These are phyloP conservation scores for Cynocephalus volans DNA, from an alignment of 2,113 vertebrate species.

Conservation along the genomic window DNA sequence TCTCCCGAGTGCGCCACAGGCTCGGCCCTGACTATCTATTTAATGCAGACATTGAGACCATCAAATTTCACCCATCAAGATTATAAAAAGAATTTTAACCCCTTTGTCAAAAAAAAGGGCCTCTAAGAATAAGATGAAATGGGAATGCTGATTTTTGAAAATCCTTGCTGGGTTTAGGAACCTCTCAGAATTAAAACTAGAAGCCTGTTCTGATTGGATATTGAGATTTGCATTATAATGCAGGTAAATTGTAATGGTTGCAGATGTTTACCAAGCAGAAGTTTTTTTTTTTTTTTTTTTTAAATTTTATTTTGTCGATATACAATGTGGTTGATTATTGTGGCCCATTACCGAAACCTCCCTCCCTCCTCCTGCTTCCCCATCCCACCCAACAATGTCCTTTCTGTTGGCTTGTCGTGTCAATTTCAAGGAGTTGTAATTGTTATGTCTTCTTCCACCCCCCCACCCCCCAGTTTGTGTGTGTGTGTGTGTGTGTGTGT, in stretches of 20 bases:
- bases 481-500: no score
- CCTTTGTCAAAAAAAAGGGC: constrained; percentile 31
- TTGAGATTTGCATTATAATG: constrained; percentile 19
- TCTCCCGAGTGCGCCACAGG: no score
- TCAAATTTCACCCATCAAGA: constrained; percentile 6
- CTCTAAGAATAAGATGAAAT: constrained; percentile 38
- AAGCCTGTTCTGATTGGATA: constrained; percentile 15
- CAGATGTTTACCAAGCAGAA: constrained; percentile 64
- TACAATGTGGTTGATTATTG: no score
- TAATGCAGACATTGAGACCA: constrained; percentile 22
- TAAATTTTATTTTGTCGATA: no score
- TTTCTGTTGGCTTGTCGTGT: no score
- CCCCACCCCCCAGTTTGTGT: no score
- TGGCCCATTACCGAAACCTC: no score
- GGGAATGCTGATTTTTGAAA: constrained; percentile 44
- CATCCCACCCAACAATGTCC: no score
- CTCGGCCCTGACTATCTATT: no score
- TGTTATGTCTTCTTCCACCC: no score
- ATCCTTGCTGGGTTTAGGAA: background rate
- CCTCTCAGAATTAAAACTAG: background rate
- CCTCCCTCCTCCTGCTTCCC: no score
- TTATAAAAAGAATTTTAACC: constrained; percentile 71
- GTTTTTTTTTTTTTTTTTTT: constrained; percentile 4
- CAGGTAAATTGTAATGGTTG: constrained; percentile 13
- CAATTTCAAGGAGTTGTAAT: no score